Evolutionary conservation across 1,140 invertebrate genomes (phyloP).

Genomic region (Lutraria rhynchaena): DNA sequence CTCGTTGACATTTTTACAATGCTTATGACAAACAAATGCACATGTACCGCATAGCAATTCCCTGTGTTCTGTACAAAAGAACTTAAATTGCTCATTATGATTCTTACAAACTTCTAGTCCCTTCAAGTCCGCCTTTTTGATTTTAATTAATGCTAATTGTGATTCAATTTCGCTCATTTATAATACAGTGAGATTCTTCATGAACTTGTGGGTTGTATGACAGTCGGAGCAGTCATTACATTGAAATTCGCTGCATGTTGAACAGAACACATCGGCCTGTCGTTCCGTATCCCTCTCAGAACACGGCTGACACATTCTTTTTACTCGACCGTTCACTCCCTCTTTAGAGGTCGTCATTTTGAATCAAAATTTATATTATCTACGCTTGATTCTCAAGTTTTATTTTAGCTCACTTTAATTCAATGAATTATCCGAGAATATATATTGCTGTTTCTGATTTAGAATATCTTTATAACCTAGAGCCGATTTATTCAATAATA

Average conservation of each 20-base stretch:
- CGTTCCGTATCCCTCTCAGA: neutral
- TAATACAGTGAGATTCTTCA: neutral
- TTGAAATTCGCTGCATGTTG: neutral
- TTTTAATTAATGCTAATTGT: neutral
- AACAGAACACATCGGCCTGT: neutral
- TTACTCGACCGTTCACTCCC: neutral
- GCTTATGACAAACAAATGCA: neutral
- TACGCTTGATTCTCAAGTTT: too few relatives aligned
- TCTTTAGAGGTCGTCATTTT: too few relatives aligned
- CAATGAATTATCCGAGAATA: too few relatives aligned
- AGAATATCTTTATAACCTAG: too few relatives aligned
- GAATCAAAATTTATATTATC: too few relatives aligned
- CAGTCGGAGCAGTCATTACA: neutral
- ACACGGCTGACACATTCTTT: slow-evolving; percentile 2
- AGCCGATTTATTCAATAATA: too few relatives aligned
- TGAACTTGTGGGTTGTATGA: neutral
- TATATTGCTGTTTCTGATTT: too few relatives aligned
- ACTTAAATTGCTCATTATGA: neutral
- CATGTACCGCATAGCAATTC: neutral
- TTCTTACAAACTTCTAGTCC: neutral
- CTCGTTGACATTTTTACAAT: neutral
- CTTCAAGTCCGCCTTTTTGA: too few relatives aligned
- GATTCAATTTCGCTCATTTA: neutral
- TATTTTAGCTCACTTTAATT: too few relatives aligned
- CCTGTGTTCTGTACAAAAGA: neutral